These are phyloP conservation scores for Lithophane socia DNA, from an alignment of 2,888 invertebrate species.

Conservation along the genomic window DNA sequence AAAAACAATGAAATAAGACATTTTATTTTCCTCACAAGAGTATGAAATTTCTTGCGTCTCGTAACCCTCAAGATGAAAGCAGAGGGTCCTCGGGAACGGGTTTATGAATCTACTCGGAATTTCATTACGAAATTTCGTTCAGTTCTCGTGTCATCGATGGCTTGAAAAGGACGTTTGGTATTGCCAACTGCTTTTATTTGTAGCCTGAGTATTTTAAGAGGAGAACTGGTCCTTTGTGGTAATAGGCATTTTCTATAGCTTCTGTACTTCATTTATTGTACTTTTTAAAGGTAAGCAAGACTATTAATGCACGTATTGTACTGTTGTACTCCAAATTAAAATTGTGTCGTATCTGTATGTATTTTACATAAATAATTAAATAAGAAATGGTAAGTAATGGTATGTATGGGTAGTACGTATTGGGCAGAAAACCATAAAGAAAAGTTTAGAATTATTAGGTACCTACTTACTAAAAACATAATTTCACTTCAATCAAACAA, in stretches of 20 bases:
- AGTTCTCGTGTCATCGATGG: constrained; percentile 68
- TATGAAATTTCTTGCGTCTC: constrained; percentile 55
- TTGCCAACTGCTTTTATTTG: constrained; percentile 51
- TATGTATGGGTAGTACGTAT: too few relatives aligned
- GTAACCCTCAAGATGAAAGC: constrained; percentile 66
- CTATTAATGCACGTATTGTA: too few relatives aligned
- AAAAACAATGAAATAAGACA: constrained; percentile 23
- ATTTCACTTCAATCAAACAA: neutral
- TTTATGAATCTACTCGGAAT: constrained; percentile 82
- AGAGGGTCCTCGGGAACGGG: constrained; percentile 59
- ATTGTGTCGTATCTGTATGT: too few relatives aligned
- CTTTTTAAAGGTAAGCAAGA: neutral
- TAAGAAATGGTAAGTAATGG: too few relatives aligned
- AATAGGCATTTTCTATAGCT: constrained; percentile 10
- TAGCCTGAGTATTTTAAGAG: constrained; percentile 33
- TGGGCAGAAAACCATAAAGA: too few relatives aligned
- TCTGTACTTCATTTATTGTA: neutral
- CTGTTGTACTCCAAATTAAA: too few relatives aligned
- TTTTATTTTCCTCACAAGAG: constrained; percentile 54
- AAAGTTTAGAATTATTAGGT: neutral
- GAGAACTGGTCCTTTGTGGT: neutral
- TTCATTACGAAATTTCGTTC: constrained; percentile 81
- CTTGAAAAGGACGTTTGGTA: constrained; percentile 63
- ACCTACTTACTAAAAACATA: neutral
- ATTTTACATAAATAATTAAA: too few relatives aligned